Evolutionary conservation across 2,797 vertebrate genomes (phyloP).

Genomic region (Spheniscus humboldti): DNA sequence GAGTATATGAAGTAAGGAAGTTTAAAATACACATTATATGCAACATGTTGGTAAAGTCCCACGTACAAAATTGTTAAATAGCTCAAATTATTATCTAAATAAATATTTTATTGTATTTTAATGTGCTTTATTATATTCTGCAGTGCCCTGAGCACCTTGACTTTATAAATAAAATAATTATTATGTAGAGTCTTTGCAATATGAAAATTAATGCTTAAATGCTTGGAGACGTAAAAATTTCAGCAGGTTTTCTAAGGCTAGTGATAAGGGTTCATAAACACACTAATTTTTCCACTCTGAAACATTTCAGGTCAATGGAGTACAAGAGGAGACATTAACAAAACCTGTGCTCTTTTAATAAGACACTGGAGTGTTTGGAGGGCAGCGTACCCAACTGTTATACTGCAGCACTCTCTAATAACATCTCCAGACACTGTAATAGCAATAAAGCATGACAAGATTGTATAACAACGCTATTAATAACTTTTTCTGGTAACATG

Average conservation of each 20-base stretch:
- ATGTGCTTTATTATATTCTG: not conserved
- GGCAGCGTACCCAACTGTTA: not conserved
- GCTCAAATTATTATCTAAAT: not conserved
- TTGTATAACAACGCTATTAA: not conserved
- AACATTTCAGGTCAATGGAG: not conserved
- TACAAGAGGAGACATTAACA: not conserved
- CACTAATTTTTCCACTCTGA: not conserved
- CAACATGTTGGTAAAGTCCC: not conserved
- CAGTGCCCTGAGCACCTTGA: not conserved
- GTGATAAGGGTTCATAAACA: not conserved
- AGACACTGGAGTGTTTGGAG: not conserved
- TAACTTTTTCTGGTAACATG: not conserved
- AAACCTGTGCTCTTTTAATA: not conserved
- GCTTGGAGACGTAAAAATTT: slow-evolving; percentile 2
- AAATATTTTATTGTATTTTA: slow-evolving; percentile 24
- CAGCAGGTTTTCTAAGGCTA: not conserved
- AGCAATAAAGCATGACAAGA: not conserved
- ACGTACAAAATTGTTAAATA: not conserved
- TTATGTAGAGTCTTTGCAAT: not conserved
- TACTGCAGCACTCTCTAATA: not conserved
- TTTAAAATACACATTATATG: not conserved
- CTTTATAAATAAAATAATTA: slow-evolving; percentile 26
- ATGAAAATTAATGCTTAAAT: slow-evolving; percentile 29
- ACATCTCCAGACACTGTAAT: not conserved
- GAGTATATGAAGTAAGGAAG: not conserved